phyloP scores from a whole-genome alignment of 2,113 vertebrate species.

The Motacilla alba region DNA sequence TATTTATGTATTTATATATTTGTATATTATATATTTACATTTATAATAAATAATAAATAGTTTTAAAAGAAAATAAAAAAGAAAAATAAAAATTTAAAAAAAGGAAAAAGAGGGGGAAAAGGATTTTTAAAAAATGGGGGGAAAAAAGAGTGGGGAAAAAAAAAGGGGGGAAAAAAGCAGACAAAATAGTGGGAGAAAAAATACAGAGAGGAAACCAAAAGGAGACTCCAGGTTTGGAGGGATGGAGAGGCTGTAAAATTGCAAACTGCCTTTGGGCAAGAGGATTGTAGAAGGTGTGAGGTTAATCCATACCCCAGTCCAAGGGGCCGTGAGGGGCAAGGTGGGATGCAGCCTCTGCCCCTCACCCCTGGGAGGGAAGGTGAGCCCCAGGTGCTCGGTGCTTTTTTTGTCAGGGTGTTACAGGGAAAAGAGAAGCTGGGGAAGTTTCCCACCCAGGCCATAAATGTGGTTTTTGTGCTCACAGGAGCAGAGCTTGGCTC shows the following conservation, averaged over 20 bases:
- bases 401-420: background rate
- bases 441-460: background rate
- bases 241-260: background rate
- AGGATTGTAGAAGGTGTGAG: background rate
- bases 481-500: rapidly evolving
- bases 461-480: background rate
- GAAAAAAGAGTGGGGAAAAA: rapidly evolving
- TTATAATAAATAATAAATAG: too few relatives aligned
- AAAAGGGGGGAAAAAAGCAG: rapidly evolving
- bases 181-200: background rate
- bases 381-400: rapidly evolving
- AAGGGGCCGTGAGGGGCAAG: rapidly evolving
- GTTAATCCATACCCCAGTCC: rapidly evolving
- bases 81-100: too few relatives aligned
- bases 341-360: rapidly evolving
- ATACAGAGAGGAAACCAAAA: background rate
- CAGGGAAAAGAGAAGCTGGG: background rate
- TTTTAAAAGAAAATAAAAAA: too few relatives aligned
- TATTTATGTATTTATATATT: too few relatives aligned
- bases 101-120: too few relatives aligned
- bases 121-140: rapidly evolving
- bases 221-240: background rate
- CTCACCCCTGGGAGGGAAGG: background rate
- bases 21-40: too few relatives aligned
- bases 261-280: background rate